phyloP scores from a whole-genome alignment of 2,113 vertebrate genomes.

The Leptobrachium leishanense region DNA sequence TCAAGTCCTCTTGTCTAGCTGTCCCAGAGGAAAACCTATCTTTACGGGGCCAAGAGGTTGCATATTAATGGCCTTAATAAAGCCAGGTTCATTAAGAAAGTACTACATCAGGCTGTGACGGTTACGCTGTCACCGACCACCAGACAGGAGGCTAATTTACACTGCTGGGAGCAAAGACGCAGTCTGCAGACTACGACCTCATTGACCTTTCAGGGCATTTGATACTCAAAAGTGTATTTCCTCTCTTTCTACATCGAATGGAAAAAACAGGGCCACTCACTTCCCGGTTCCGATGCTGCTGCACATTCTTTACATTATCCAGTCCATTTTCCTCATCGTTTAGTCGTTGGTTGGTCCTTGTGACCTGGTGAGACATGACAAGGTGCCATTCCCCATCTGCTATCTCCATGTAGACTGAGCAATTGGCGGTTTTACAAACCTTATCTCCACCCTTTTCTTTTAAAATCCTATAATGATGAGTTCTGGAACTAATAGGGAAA shows the following conservation, averaged over 20 bases:
- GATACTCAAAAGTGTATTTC: no score
- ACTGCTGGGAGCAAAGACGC: no score
- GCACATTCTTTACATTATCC: no score
- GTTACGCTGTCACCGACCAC: not conserved
- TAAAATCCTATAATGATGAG: not conserved
- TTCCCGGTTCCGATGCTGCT: no score
- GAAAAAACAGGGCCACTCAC: no score
- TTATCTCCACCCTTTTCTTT: not conserved
- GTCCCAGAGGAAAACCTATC: not conserved
- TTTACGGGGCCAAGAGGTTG: not conserved
- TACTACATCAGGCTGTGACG: not conserved
- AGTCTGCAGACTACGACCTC: no score
- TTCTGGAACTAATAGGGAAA: not conserved
- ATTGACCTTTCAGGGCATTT: no score
- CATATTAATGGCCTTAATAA: not conserved
- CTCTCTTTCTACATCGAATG: no score
- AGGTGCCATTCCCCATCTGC: not conserved
- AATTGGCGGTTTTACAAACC: not conserved
- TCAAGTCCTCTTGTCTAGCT: no score
- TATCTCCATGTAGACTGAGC: not conserved
- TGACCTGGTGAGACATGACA: not conserved
- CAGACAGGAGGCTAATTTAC: no score
- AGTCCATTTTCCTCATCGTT: not conserved
- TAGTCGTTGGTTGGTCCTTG: not conserved
- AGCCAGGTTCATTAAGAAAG: not conserved